These are phyloP conservation scores for Babylonia areolata DNA, from an alignment of 1,140 invertebrate genomes.

Conservation along the genomic window DNA sequence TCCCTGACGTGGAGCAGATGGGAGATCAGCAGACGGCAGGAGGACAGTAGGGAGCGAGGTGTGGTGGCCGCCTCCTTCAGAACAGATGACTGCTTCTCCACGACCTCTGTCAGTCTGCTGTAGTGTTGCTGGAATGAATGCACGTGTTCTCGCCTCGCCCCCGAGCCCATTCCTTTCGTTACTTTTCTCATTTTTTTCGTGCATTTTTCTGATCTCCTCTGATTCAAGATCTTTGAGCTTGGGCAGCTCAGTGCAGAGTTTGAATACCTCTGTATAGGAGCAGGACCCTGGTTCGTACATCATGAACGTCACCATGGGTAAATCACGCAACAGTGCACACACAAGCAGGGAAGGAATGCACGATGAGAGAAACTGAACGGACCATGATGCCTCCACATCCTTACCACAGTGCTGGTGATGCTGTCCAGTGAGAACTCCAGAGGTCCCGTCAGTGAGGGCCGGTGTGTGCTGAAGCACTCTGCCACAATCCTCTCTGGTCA, in stretches of 20 bases:
- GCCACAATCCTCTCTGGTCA: not conserved
- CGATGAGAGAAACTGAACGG: not conserved
- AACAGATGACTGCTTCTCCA: not conserved
- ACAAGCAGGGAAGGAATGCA: not conserved
- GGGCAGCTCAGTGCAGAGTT: not conserved
- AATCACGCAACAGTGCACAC: not conserved
- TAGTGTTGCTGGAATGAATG: not conserved
- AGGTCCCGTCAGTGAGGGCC: no score
- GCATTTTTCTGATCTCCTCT: not conserved
- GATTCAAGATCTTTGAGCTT: not conserved
- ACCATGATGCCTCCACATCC: not conserved
- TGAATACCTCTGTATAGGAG: not conserved
- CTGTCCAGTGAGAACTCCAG: no score
- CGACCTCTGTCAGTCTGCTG: not conserved
- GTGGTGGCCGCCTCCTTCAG: not conserved
- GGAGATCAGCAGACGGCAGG: not conserved
- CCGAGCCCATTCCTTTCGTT: no score
- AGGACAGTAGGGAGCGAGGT: not conserved
- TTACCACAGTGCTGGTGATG: not conserved
- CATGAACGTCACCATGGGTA: not conserved
- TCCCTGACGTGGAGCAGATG: no score
- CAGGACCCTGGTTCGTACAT: not conserved
- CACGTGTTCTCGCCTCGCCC: no score
- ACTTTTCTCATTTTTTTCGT: not conserved
- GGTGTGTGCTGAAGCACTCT: not conserved